Conservation (phyloP, 2,888 invertebrate genomes). For the Dryocosmus kuriphilus region DNA sequence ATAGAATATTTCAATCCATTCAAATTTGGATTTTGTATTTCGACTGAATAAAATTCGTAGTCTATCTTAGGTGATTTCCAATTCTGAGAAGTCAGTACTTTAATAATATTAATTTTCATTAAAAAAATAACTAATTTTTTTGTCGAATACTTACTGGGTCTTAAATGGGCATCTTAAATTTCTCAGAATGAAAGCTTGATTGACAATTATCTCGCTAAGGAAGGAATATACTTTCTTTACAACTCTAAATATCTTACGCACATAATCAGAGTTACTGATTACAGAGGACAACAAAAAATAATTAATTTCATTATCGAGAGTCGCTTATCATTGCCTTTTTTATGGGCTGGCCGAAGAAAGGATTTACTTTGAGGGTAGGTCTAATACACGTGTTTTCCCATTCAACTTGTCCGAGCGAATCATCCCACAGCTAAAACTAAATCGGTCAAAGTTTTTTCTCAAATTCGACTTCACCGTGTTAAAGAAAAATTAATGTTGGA, state of each 20-base stretch:
- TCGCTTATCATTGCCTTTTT: slow-evolving; percentile 27
- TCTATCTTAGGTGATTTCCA: too few species aligned
- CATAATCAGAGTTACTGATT: neutral
- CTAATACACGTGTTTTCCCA: slow-evolving; percentile 10
- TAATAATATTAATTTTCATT: too few species aligned
- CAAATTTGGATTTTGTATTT: too few species aligned
- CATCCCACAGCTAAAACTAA: slow-evolving; percentile 23
- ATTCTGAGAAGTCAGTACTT: too few species aligned
- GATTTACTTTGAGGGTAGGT: slow-evolving; percentile 4
- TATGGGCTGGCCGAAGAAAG: slow-evolving; percentile 1
- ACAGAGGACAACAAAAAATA: neutral
- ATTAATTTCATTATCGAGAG: slow-evolving; percentile 12
- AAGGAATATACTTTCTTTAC: too few species aligned
- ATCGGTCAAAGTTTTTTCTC: slow-evolving; percentile 12
- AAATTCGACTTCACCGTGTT: neutral
- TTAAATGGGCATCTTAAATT: too few species aligned
- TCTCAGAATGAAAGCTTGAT: too few species aligned
- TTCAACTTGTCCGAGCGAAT: neutral
- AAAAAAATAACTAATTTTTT: too few species aligned
- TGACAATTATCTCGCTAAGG: too few species aligned
- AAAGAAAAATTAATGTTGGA: neutral
- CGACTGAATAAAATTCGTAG: too few species aligned
- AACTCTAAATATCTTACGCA: neutral
- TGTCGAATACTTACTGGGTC: too few species aligned
- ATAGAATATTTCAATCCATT: too few species aligned